Evolutionary conservation across 2,888 invertebrate species (phyloP), one percentile per base, ranked within the genome.

Genomic region (Herminia tarsipennalis): DNA sequence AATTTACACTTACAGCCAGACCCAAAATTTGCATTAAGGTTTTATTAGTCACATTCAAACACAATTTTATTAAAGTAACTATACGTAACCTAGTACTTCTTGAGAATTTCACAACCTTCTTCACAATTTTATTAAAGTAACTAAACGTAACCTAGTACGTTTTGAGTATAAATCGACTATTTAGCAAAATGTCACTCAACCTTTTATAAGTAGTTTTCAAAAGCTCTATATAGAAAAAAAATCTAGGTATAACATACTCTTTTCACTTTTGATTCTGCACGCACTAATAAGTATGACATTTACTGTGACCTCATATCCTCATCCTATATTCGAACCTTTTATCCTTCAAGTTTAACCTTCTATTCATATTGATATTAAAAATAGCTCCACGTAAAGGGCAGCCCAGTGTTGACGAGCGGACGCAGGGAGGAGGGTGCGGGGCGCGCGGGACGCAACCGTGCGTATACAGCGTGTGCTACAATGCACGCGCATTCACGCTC

Each of bases 401-500:
- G 24, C 34, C 41, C 38, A n/a, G n/a, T 35, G 21, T n/a, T 21
- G 18, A 27, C 1, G 1, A 4, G 24, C 18, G 14, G 13, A 10
- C 10, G 13, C 20, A 4, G 17, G 28, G 33, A 12, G 27, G 4
- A 25, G 16, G 25, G 20, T 1, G 43, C n/a, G 14, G 8, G 12
- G 22, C 8, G 27, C 5, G 34, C n/a, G 27, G 20, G 10, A 5
- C n/a, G 24, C 28, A 6, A 29, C 8, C 21, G 21, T 13, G 16
- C 16, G n/a, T 28, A 9, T 24, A 47, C 50, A 44, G 61, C 22
- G 22, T 37, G 57, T 46, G 46, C 41, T 37, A 33, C 21, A 42
- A 35, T 47, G 66, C 52, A 54, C 57, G 46, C 39, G 35, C 43
- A 36, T 39, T 63, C 42, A 63, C 55, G 61, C 57, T 57, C 49